Evolutionary conservation across 2,113 vertebrate genomes (phyloP).

Genomic region (Montifringilla adamsi): DNA sequence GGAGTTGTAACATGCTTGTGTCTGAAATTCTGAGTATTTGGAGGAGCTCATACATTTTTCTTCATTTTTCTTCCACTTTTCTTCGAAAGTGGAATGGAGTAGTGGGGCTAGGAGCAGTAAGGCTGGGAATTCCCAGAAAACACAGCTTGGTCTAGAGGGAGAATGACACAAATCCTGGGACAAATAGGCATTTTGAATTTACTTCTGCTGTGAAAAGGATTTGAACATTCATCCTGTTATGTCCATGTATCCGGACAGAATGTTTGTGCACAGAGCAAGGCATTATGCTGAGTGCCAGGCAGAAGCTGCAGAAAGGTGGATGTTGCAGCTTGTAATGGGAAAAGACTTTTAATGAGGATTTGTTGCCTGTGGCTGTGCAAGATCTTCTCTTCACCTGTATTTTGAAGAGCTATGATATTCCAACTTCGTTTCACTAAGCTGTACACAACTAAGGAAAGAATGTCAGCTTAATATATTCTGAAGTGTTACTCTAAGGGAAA

Average conservation of each 20-base stretch:
- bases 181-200: neutral
- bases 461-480: neutral
- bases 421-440: neutral
- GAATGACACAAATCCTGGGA: neutral
- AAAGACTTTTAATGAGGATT: conserved; percentile 33
- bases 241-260: neutral
- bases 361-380: conserved; percentile 35
- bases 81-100: neutral
- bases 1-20: neutral
- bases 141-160: neutral
- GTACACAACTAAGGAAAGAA: neutral
- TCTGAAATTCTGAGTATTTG: neutral
- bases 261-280: neutral
- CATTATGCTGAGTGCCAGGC: neutral
- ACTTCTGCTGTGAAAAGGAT: neutral
- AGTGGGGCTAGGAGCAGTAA: neutral
- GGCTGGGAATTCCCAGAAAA: neutral
- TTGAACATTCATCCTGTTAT: neutral
- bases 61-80: neutral
- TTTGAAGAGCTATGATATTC: conserved; percentile 10
- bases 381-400: conserved; percentile 23
- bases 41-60: neutral
- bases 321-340: neutral
- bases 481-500: neutral
- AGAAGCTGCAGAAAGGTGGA: neutral